Percentiles rank a stretch among this genome's conserved stretches.
These are phyloP conservation scores for Ichneumoninae sp. DNA, from an alignment of 2,888 invertebrate species.

Conservation along the genomic window DNA sequence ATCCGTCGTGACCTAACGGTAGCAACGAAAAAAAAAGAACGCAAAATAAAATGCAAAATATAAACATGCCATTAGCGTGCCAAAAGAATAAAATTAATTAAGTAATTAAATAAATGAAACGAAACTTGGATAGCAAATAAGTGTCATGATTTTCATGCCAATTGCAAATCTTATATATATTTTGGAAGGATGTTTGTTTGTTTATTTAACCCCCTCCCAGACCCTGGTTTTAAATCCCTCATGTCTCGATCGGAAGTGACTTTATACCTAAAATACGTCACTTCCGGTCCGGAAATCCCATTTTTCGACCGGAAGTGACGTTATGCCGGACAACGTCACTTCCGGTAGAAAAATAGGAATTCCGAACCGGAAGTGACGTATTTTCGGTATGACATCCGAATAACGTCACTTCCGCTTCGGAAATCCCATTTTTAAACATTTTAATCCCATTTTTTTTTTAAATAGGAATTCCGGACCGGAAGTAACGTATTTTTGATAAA, in stretches of 20 bases:
- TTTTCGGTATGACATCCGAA: no score
- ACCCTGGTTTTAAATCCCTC: background rate
- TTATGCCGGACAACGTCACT: no score
- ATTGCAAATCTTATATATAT: background rate
- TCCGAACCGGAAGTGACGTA: no score
- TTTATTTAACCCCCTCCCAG: background rate
- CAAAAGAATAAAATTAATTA: slow-evolving; percentile 65
- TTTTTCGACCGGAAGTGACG: no score
- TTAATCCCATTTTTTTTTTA: no score
- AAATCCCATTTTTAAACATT: no score
- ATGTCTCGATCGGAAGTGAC: background rate
- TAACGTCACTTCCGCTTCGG: no score
- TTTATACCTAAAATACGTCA: no score
- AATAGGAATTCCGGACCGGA: no score
- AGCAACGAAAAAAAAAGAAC: slow-evolving; percentile 83
- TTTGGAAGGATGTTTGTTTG: background rate
- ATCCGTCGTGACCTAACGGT: slow-evolving; percentile 92
- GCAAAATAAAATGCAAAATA: slow-evolving; percentile 81
- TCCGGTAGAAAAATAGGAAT: no score
- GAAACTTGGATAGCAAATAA: background rate
- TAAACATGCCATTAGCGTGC: slow-evolving; percentile 79
- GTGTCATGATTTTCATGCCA: background rate
- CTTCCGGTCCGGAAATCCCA: no score
- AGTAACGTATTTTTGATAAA: no score
- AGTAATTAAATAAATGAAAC: slow-evolving; percentile 42